A percentile compares a stretch with the other conserved stretches of the same genome.
Evolutionary conservation across 2,888 invertebrate genomes (phyloP).

Genomic region (Rotaria socialis): DNA sequence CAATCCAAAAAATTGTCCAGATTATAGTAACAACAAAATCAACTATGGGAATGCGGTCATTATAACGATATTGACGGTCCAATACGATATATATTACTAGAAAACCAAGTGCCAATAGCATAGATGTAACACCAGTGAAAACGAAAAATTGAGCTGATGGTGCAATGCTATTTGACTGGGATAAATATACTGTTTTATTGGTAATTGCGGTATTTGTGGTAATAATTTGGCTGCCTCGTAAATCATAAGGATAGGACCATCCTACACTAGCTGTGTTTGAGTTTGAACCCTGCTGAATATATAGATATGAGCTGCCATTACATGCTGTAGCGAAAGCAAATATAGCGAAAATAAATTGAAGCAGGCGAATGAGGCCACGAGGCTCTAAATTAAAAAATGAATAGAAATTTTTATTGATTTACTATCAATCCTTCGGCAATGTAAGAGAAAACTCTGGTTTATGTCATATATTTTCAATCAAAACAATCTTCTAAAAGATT

Average conservation of each 20-base stretch:
- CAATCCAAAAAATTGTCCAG: constrained; percentile 30
- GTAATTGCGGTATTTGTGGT: too few species aligned
- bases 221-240: background rate
- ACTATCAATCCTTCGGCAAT: background rate
- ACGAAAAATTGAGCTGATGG: constrained; percentile 67
- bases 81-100: constrained; percentile 61
- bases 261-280: constrained; percentile 49
- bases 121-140: constrained; percentile 68
- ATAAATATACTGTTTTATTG: background rate
- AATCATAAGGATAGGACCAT: constrained; percentile 62
- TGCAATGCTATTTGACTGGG: constrained; percentile 39
- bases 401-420: background rate
- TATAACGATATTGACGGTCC: constrained; percentile 56
- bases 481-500: background rate
- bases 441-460: background rate
- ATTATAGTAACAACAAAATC: background rate
- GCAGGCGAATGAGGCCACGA: constrained; percentile 8
- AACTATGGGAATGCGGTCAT: constrained; percentile 59
- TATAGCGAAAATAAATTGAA: constrained; percentile 63
- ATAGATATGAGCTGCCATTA: constrained; percentile 54
- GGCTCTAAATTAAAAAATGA: background rate
- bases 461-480: background rate
- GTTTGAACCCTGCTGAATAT: constrained; percentile 57
- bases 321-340: constrained; percentile 68
- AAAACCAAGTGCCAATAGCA: constrained; percentile 64